These are phyloP conservation scores for Pteronura brasiliensis DNA, from an alignment of 2,113 vertebrate species.

Conservation along the genomic window DNA sequence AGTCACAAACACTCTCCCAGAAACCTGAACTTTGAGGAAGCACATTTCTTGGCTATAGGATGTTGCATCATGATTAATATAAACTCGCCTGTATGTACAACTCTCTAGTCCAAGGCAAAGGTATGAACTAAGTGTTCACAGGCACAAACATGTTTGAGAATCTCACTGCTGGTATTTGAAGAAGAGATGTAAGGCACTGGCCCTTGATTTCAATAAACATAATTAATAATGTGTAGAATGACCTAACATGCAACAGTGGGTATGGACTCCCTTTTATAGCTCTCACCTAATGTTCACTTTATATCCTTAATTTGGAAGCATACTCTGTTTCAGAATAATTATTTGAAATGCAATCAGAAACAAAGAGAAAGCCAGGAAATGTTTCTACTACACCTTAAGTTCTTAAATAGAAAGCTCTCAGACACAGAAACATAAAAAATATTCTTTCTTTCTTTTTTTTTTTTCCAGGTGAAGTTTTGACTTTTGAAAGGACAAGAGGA, in stretches of 20 bases:
- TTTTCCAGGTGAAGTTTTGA: not conserved
- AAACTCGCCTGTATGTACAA: not conserved
- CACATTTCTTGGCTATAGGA: not conserved
- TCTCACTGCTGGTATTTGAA: not conserved
- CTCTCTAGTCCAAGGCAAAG: not conserved
- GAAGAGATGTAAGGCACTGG: not conserved
- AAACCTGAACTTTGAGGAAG: not conserved
- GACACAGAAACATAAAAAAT: not conserved
- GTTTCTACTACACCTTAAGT: not conserved
- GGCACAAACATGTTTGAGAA: not conserved
- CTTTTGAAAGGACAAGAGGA: slow-evolving; percentile 35
- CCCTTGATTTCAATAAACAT: not conserved
- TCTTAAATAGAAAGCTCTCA: not conserved
- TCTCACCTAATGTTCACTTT: not conserved
- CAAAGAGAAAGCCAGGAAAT: not conserved
- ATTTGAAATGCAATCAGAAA: not conserved
- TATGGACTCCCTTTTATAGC: not conserved
- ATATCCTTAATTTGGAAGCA: not conserved
- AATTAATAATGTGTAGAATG: not conserved
- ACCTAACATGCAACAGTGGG: not conserved
- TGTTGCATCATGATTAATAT: not conserved
- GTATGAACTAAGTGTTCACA: not conserved
- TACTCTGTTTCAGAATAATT: not conserved
- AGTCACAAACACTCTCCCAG: not conserved
- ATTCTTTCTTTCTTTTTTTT: not conserved